Evolutionary conservation across 2,113 vertebrate genomes (phyloP).

Genomic region (Fulica atra): DNA sequence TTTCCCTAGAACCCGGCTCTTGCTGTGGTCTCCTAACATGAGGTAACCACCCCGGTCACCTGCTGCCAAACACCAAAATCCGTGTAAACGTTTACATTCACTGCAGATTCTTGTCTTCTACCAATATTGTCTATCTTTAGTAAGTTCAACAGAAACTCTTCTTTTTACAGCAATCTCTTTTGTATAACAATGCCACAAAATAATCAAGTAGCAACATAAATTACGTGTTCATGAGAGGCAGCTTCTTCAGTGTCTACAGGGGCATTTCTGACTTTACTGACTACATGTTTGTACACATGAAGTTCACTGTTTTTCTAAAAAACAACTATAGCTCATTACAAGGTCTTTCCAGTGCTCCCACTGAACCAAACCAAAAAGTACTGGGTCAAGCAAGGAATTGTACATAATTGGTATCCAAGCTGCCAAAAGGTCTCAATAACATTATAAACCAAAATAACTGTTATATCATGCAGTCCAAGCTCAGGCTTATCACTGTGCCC

Average conservation of each 20-base stretch:
- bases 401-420: background rate
- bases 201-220: background rate
- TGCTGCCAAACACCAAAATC: background rate
- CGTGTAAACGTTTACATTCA: background rate
- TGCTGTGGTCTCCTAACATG: accelerated
- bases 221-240: background rate
- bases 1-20: background rate
- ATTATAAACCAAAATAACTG: background rate
- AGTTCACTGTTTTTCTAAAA: background rate
- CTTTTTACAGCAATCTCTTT: background rate
- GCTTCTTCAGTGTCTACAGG: background rate
- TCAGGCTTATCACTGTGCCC: background rate
- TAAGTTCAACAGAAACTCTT: background rate
- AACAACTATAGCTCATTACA: background rate
- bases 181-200: background rate
- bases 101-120: background rate
- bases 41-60: background rate
- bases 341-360: background rate
- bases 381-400: background rate
- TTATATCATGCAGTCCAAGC: background rate
- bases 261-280: background rate
- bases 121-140: background rate
- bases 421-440: background rate
- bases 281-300: background rate
- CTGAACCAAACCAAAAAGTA: background rate